Conservation (phyloP, 2,113 vertebrate genomes). For the Percina caprodes region DNA sequence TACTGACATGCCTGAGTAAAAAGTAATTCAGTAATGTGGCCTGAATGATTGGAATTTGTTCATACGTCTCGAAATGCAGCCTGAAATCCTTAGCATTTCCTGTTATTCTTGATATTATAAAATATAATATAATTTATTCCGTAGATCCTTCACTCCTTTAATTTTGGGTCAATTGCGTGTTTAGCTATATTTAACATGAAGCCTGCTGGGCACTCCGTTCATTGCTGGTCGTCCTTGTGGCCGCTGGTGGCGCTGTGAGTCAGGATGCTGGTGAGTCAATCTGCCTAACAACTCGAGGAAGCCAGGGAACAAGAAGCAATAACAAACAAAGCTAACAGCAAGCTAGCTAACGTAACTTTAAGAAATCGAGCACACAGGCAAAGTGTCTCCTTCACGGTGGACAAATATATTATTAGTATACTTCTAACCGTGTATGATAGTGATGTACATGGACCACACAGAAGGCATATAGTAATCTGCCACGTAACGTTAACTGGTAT, state of each 20-base stretch:
- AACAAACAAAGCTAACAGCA: slow-evolving; percentile 62
- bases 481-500: slow-evolving; percentile 19
- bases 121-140: background rate
- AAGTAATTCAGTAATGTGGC: background rate
- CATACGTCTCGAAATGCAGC: background rate
- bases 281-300: slow-evolving; percentile 9
- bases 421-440: background rate
- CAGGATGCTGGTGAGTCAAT: background rate
- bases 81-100: background rate
- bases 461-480: background rate
- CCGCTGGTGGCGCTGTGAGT: slow-evolving; percentile 51
- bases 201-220: background rate
- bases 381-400: background rate
- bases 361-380: too few relatives aligned
- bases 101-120: background rate
- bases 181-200: too few relatives aligned
- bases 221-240: background rate
- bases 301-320: slow-evolving; percentile 38
- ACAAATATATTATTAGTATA: background rate
- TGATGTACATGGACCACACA: background rate
- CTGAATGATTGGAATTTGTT: background rate
- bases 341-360: slow-evolving; percentile 31
- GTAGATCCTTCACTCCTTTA: background rate
- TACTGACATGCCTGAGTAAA: background rate
- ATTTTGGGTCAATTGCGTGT: too few relatives aligned